Evolutionary conservation across 2,797 vertebrate genomes (phyloP).

Genomic region (Sternotherus odoratus): DNA sequence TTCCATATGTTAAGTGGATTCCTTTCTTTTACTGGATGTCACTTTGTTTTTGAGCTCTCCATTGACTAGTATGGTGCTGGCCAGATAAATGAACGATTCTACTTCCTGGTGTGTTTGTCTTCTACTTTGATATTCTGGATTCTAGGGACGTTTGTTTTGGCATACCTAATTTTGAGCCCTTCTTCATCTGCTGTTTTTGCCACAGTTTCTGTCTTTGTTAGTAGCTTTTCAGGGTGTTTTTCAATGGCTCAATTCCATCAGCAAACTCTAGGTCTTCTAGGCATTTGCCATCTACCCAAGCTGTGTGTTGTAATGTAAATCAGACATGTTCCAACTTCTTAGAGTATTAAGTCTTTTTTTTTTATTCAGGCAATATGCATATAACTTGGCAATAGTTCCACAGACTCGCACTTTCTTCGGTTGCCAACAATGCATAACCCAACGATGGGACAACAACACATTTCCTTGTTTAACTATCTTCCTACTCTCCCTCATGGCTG

Average conservation of each 20-base stretch:
- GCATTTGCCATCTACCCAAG: not conserved
- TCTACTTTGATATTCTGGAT: not conserved
- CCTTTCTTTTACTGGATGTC: not conserved
- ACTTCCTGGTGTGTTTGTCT: not conserved
- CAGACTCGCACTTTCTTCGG: not conserved
- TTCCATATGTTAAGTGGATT: not conserved
- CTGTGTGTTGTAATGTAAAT: not conserved
- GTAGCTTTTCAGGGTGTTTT: too few relatives aligned
- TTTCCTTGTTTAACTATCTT: not conserved
- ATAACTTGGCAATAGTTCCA: not conserved
- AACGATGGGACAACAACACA: not conserved
- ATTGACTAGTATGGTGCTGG: not conserved
- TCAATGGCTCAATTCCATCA: too few relatives aligned
- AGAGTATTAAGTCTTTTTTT: not conserved
- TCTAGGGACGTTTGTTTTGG: not conserved
- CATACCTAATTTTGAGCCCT: not conserved
- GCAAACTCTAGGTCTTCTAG: not conserved
- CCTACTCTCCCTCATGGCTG: not conserved
- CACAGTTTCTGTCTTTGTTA: not conserved
- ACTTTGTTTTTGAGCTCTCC: not conserved
- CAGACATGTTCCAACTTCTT: not conserved
- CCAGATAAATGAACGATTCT: not conserved
- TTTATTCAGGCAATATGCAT: not conserved
- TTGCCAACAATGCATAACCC: not conserved
- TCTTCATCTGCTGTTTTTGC: not conserved